Base-by-base conservation (phyloP, 2,888 invertebrate species). In the Hypomecis punctinalis region DNA sequence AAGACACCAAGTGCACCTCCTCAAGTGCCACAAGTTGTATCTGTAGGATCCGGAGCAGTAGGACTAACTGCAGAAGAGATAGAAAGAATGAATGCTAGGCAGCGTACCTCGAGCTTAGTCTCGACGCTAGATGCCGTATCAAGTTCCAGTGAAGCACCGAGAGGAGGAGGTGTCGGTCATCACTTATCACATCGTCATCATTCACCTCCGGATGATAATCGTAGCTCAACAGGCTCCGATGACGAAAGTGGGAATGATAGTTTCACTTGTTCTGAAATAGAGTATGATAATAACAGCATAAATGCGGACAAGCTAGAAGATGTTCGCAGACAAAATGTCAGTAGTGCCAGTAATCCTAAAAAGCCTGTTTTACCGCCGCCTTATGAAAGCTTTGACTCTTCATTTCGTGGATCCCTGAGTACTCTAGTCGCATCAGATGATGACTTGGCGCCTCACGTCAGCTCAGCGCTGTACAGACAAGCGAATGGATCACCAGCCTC, bases 261-360 rank as follows among this genome's bases (percentile, higher is more conserved):
- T 76, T 99, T 99, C 91, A 99, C 99, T 9, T 99, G 99, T 91
- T 99, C 99, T 0, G 99, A 99, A 93, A 98, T 98, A 82, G 99
- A 99, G 87, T 98, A 98, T 84, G 98, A 98, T 80, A 98, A 98
- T 82, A 97, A 97, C 79, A 97, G 97, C 78, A 92, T 97, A 69
- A 96, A 95, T 60, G 97, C 97, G 11, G 97, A 97, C 80, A 97
- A 97, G 81, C 93, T 94, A 63, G 95, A 95, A 74, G 94, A 94
- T 74, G 94, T 95, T 46, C 91, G 95, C 66, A 93, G 94, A 75
- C 89, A 83, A 70, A 95, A 94, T 75, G 92, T 94, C 13, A 93
- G 87, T 67, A 95, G 86, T 69, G 90, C 88, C 68, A 93, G 84
- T 83, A 93, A 78, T 85, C 88, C 81, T 78, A 94, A 96, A 82